phyloP scores from a whole-genome alignment of 2,888 invertebrate species.

The Nemotelus pantherinus region DNA sequence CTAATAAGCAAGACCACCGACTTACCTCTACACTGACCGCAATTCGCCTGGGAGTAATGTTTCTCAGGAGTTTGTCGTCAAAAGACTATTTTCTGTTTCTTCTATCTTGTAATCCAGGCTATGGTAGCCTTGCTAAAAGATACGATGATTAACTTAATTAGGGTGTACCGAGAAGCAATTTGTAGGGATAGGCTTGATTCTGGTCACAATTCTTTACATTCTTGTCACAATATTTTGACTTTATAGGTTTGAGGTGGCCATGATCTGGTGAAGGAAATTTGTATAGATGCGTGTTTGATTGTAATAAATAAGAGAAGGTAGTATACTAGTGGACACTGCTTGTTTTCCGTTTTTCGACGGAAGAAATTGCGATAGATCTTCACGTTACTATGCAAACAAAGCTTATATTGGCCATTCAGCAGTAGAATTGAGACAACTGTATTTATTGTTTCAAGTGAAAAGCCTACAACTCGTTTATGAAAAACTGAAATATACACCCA shows the following conservation, averaged over 20 bases:
- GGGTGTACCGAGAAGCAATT: conserved; percentile 43
- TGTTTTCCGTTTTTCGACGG: too few relatives aligned
- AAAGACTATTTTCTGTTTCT: not conserved
- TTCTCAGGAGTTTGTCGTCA: conserved; percentile 6
- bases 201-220: conserved; percentile 33
- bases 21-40: conserved; percentile 2
- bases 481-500: too few relatives aligned
- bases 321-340: too few relatives aligned
- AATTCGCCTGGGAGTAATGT: conserved; percentile 23
- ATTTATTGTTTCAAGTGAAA: too few relatives aligned
- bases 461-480: too few relatives aligned
- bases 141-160: conserved; percentile 43
- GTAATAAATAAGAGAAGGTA: too few relatives aligned
- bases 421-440: not conserved
- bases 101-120: not conserved
- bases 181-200: conserved; percentile 32
- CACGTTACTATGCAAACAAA: not conserved
- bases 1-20: not conserved
- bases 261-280: not conserved
- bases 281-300: not conserved
- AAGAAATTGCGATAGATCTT: not conserved
- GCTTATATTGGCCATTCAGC: not conserved
- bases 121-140: conserved; percentile 30
- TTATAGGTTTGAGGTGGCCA: not conserved
- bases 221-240: conserved; percentile 25